Conservation (phyloP, 2,113 vertebrate species). For the Todiramphus chloris region DNA sequence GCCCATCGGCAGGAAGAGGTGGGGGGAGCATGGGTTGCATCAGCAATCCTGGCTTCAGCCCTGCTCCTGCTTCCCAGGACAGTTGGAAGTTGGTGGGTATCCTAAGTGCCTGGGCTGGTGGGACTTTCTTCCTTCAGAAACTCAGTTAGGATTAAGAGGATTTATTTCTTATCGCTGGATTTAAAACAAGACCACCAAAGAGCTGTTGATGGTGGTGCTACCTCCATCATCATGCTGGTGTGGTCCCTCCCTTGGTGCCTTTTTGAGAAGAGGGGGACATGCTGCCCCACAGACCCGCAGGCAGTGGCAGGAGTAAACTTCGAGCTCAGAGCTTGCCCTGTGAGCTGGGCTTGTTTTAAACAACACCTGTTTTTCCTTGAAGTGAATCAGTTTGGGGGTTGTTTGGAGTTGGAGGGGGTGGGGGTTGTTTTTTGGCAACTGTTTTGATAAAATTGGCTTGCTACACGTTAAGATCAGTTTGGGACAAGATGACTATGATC, state of each 20-base stretch:
- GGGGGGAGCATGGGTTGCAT: not conserved
- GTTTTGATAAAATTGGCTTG: not conserved
- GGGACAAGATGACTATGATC: not conserved
- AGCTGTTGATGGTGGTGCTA: not conserved
- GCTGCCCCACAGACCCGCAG: rapidly evolving
- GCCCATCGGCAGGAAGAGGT: not conserved
- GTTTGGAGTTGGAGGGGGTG: not conserved
- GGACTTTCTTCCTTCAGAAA: not conserved
- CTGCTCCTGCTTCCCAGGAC: not conserved
- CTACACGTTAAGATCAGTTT: not conserved
- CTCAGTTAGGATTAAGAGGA: too few species aligned
- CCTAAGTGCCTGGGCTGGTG: not conserved
- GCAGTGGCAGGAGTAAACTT: not conserved
- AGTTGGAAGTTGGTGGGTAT: not conserved
- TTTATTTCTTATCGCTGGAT: not conserved
- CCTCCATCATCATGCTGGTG: rapidly evolving
- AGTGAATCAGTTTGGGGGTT: rapidly evolving
- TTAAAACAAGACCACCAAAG: not conserved
- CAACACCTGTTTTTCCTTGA: not conserved
- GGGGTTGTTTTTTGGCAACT: not conserved
- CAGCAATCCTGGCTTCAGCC: not conserved
- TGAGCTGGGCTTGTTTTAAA: not conserved
- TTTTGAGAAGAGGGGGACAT: not conserved
- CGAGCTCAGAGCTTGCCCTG: not conserved
- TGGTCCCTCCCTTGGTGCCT: rapidly evolving